phyloP scores from a whole-genome alignment of 1,140 invertebrate genomes.

The Brachionus plicatilis region DNA sequence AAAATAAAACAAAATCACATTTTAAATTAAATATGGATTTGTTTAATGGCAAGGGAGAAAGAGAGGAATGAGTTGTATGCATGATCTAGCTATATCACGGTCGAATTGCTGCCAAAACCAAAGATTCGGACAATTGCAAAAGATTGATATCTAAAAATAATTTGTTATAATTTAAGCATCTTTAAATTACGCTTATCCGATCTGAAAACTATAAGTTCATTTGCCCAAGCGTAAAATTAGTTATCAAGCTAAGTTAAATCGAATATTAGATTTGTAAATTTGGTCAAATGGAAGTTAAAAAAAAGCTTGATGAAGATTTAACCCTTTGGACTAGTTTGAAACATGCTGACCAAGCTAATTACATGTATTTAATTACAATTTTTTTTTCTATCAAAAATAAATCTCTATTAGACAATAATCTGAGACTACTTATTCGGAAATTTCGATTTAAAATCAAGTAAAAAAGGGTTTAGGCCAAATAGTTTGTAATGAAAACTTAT shows the following conservation, averaged over 20 bases:
- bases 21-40: not conserved
- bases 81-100: not conserved
- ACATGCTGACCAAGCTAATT: not conserved
- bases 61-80: not conserved
- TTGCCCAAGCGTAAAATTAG: not conserved
- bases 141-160: not conserved
- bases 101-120: not conserved
- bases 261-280: not conserved
- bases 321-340: not conserved
- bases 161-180: not conserved
- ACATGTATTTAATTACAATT: not conserved
- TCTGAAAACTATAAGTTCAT: not conserved
- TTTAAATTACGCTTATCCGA: not conserved
- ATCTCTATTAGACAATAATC: slow-evolving; percentile 24
- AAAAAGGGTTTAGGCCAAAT: not conserved
- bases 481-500: not conserved
- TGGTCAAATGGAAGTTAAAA: not conserved
- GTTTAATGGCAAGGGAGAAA: not conserved
- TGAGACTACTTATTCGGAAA: slow-evolving; percentile 9
- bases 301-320: not conserved
- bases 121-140: not conserved
- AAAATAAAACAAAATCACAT: not conserved
- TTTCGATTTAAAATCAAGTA: not conserved
- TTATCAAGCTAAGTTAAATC: not conserved
- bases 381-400: not conserved